Evolutionary conservation across 2,113 vertebrate species (phyloP).

Genomic region (Rhombomys opimus): DNA sequence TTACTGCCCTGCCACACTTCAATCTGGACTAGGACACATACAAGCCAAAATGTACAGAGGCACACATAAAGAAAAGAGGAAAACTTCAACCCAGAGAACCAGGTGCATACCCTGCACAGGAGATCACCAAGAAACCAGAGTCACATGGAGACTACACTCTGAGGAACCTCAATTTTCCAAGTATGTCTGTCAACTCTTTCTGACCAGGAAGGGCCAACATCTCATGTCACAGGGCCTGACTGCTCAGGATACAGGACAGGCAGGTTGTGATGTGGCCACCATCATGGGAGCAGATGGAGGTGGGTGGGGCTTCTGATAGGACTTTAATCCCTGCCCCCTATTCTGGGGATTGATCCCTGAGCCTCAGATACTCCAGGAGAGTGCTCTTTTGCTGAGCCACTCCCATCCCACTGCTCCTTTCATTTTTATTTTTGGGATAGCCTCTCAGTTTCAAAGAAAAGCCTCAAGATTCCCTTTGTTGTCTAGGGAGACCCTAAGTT

Average conservation of each 20-base stretch:
- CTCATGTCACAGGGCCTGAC: too few relatives aligned
- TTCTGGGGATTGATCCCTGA: not conserved
- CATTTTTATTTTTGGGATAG: not conserved
- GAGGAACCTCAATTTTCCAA: not conserved
- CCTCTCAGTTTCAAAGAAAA: not conserved
- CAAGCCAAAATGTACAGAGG: too few relatives aligned
- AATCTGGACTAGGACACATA: not conserved
- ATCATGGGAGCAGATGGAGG: not conserved
- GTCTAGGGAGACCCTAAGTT: not conserved
- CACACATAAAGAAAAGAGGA: not conserved
- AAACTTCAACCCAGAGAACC: not conserved
- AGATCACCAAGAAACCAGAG: not conserved
- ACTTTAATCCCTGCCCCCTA: not conserved
- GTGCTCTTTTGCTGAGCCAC: fast-evolving
- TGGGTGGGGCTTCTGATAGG: not conserved
- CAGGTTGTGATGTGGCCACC: not conserved
- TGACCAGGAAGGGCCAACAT: not conserved
- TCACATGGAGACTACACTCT: not conserved
- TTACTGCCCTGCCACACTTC: not conserved
- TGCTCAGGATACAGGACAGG: not conserved
- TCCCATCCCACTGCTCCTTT: not conserved
- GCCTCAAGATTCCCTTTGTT: not conserved
- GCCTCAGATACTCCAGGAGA: not conserved
- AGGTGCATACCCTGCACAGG: too few relatives aligned
- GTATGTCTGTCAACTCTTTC: not conserved